Conservation (phyloP, 2,113 vertebrate species). For the Cinclus cinclus region DNA sequence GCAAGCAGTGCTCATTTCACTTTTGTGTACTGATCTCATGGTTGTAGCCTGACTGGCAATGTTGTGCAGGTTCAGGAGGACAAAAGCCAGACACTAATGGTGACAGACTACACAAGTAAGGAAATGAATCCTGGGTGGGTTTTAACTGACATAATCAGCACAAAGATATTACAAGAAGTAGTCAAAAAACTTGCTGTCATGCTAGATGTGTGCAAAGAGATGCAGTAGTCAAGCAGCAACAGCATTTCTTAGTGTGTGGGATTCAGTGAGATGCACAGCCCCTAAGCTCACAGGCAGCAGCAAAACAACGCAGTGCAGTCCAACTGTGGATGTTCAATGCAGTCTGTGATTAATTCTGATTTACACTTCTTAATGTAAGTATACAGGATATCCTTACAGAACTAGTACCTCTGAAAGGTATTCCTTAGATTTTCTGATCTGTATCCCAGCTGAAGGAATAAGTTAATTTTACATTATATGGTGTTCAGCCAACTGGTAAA, state of each 20-base stretch:
- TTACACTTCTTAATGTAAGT: background rate
- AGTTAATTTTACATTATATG: background rate
- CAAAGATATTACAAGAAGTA: background rate
- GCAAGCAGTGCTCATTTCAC: background rate
- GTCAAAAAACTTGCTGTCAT: background rate
- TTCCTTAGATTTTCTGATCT: background rate
- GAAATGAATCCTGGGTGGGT: background rate
- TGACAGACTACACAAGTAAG: background rate
- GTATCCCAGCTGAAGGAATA: background rate
- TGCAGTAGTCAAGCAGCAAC: background rate
- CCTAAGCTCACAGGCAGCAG: rapidly evolving
- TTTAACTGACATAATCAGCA: background rate
- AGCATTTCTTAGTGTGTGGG: background rate
- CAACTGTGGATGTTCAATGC: rapidly evolving
- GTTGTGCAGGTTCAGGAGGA: background rate
- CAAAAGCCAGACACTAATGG: background rate
- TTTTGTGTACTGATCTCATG: background rate
- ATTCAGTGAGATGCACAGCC: rapidly evolving
- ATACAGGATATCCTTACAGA: background rate
- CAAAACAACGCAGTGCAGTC: background rate
- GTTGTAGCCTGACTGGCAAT: background rate
- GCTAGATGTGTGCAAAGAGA: background rate
- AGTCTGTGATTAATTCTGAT: background rate
- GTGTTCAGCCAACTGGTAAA: background rate
- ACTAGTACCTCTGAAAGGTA: background rate